Evolutionary conservation across 2,888 invertebrate genomes (phyloP).

Genomic region (Allophyes oxyacanthae): DNA sequence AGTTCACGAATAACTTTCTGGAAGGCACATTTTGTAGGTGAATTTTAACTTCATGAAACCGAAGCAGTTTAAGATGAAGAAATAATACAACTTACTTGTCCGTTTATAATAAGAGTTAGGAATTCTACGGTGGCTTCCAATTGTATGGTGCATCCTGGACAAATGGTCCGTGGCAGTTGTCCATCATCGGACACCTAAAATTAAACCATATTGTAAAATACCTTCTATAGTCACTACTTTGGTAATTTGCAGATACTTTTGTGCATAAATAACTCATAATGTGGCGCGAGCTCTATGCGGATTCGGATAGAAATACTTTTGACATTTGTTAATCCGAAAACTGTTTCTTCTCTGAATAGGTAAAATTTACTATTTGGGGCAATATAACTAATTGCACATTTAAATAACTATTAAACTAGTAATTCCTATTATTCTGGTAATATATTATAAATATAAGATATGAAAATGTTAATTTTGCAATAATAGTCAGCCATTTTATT

Average conservation of each 20-base stretch:
- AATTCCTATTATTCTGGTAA: neutral
- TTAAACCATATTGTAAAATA: slow-evolving; percentile 10
- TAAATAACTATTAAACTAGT: neutral
- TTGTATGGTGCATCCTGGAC: slow-evolving; percentile 93
- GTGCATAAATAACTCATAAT: neutral
- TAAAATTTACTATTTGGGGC: slow-evolving; percentile 5
- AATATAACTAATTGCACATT: slow-evolving; percentile 10
- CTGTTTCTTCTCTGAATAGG: slow-evolving; percentile 6
- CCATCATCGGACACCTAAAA: slow-evolving; percentile 92
- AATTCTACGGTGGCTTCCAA: slow-evolving; percentile 93
- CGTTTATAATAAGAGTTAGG: slow-evolving; percentile 92
- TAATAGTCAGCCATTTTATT: slow-evolving; percentile 77
- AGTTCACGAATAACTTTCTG: slow-evolving; percentile 83
- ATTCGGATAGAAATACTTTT: slow-evolving; percentile 22
- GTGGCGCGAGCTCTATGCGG: slow-evolving; percentile 36
- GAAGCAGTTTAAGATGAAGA: no score
- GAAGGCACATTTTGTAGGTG: slow-evolving; percentile 45
- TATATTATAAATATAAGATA: slow-evolving; percentile 31
- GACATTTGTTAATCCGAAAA: slow-evolving; percentile 36
- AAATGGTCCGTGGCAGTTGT: slow-evolving; percentile 92
- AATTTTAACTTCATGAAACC: neutral
- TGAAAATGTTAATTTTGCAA: slow-evolving; percentile 46
- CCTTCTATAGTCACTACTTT: no score
- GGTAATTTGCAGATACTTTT: neutral
- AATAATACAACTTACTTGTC: slow-evolving; percentile 86